A percentile compares a stretch with the other conserved stretches of the same genome.
These are phyloP conservation scores for Drosophila putrida DNA, from an alignment of 2,888 invertebrate genomes.

Conservation along the genomic window DNA sequence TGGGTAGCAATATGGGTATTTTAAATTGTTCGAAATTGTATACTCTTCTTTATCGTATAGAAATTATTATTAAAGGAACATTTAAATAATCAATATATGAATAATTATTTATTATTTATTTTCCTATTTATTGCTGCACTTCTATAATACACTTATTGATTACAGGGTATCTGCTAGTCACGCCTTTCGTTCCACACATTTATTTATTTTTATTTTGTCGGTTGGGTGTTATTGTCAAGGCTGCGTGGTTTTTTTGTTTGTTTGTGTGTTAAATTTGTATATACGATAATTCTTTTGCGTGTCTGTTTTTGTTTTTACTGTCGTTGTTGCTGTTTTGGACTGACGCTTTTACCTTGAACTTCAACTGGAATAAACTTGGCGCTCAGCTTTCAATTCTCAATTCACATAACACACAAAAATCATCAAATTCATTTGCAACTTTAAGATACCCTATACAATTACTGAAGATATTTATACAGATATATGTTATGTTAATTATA, in stretches of 20 bases:
- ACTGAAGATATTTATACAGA: neutral
- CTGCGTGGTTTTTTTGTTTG: slow-evolving; percentile 41
- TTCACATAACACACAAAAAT: slow-evolving; percentile 27
- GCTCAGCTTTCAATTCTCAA: slow-evolving; percentile 48
- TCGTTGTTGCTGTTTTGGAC: slow-evolving; percentile 51
- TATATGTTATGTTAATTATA: neutral
- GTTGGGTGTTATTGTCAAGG: slow-evolving; percentile 61
- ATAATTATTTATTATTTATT: neutral
- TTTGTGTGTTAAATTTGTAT: slow-evolving; percentile 66
- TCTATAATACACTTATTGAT: neutral
- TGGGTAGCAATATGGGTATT: neutral
- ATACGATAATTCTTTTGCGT: slow-evolving; percentile 62
- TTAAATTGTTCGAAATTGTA: neutral
- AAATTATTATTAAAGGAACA: no score
- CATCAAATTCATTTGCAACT: neutral
- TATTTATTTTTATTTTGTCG: slow-evolving; percentile 21
- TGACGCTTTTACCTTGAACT: slow-evolving; percentile 73
- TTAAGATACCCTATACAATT: slow-evolving; percentile 29
- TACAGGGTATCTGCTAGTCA: slow-evolving; percentile 13
- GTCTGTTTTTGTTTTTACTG: slow-evolving; percentile 40
- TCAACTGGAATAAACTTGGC: slow-evolving; percentile 78
- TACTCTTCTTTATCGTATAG: neutral
- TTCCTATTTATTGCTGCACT: neutral
- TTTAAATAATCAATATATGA: neutral
- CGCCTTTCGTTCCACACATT: neutral